Conservation (phyloP, 2,888 invertebrate species). For the Orthosia incerta region DNA sequence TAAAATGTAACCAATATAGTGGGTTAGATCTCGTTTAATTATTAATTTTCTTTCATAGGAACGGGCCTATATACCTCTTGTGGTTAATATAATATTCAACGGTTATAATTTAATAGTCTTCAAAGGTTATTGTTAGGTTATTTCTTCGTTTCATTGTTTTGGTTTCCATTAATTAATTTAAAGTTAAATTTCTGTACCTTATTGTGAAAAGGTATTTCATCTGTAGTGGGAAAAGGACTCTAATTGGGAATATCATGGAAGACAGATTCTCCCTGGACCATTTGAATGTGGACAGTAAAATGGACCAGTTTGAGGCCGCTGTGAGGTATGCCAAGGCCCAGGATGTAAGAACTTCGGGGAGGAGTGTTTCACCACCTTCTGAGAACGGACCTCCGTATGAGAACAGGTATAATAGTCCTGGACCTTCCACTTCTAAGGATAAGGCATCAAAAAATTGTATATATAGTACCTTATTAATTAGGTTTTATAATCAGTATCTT, state of each 20-base stretch:
- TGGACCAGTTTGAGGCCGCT: conserved; percentile 94
- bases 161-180: background rate
- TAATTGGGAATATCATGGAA: too few species aligned
- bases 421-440: conserved; percentile 83
- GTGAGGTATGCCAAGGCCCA: conserved; percentile 89
- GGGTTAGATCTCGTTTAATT: conserved; percentile 7
- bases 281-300: conserved; percentile 94
- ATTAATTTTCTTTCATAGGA: conserved; percentile 5
- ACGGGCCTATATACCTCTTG: background rate
- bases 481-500: too few species aligned
- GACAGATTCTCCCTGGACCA: conserved; percentile 92
- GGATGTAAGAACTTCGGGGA: conserved; percentile 78
- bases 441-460: conserved; percentile 48
- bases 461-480: too few species aligned
- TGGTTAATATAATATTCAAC: conserved; percentile 28
- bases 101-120: conserved; percentile 7
- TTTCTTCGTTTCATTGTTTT: conserved; percentile 5
- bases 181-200: background rate
- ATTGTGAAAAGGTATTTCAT: background rate
- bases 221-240: too few species aligned
- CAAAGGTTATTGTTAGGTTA: conserved; percentile 15
- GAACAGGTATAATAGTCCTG: conserved; percentile 80
- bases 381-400: conserved; percentile 75
- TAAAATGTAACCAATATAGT: conserved; percentile 16
- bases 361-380: conserved; percentile 77